Conservation (phyloP, 2,113 vertebrate genomes). For the Astatotilapia flaviijosephi region DNA sequence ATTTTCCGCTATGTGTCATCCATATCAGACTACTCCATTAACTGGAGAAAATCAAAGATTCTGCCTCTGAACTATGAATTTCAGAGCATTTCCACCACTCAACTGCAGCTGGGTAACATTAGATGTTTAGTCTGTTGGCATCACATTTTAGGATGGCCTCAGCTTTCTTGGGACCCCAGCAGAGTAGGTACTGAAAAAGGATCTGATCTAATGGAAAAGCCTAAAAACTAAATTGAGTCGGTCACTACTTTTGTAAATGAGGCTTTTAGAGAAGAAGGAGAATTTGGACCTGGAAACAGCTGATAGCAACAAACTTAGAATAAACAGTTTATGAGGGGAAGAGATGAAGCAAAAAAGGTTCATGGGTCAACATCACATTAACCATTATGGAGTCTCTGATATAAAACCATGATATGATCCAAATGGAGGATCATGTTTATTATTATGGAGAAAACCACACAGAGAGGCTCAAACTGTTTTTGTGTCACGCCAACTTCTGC, state of each 20-base stretch:
- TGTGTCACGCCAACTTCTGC: accelerated
- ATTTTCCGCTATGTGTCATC: too few relatives aligned
- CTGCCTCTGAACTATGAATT: too few relatives aligned
- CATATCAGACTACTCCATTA: too few relatives aligned
- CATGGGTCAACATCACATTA: not conserved
- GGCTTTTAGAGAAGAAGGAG: not conserved
- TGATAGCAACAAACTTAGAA: not conserved
- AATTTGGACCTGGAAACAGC: not conserved
- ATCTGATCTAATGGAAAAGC: not conserved
- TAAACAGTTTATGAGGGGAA: not conserved
- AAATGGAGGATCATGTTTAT: not conserved
- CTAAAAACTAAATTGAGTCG: not conserved
- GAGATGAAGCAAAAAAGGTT: not conserved
- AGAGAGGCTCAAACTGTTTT: not conserved
- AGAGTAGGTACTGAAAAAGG: not conserved
- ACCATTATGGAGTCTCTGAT: not conserved
- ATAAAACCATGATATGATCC: not conserved
- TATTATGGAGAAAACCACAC: not conserved
- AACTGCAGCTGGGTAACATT: too few relatives aligned
- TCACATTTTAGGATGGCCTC: not conserved
- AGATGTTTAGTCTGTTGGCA: not conserved
- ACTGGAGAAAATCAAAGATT: too few relatives aligned
- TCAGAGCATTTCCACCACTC: too few relatives aligned
- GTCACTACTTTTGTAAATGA: not conserved
- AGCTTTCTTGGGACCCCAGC: not conserved